Evolutionary conservation across 2,888 invertebrate genomes (phyloP), one percentile per base, ranked within the genome.

Genomic region (Spilarctia lutea): DNA sequence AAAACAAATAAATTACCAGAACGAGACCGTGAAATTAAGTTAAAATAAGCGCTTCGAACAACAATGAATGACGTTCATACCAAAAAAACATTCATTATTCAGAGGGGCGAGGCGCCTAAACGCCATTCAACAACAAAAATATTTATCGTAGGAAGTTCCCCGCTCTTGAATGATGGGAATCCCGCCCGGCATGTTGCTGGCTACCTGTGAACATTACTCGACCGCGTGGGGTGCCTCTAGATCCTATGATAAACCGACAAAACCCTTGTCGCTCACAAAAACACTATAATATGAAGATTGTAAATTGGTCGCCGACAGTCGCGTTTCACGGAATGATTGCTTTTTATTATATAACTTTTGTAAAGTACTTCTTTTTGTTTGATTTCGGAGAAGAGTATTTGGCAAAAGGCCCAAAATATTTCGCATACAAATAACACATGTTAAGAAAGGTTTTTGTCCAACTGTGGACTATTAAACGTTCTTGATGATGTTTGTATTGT

Each of bases 91-190:
- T 83, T 81, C 75, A 81, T 85, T 83, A 84, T 83, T 86, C 79
- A 85, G 86, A 83, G 79, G 79, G 80, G 77, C 75, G 82, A 81
- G 82, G 84, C 82, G 80, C 81, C 86, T 81, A 82, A 78, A 80
- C 81, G 87, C 85, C 87, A 88, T 86, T 89, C 85, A 89, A 82
- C 79, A 87, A 86, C 82, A 88, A 89, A 89, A 91, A 90, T 89
- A 90, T 91, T 91, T 91, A 89, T 88, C 87, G 88, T 89, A 83
- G 87, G 90, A 89, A 91, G 83, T 87, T 87, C 86, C 88, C 84
- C 83, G 87, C 77, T 81, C 77, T 71, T 66, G 79, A 76, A 69
- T 86, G 83, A 85, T 81, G 90, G 89, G 90, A 91, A 90, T 92
- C 87, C 90, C 90, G 83, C 66, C 78, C 78, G 79, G 84, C 73